Evolutionary conservation across 2,113 vertebrate species (phyloP), one percentile per base, ranked within the genome.

Genomic region (Uria aalge): DNA sequence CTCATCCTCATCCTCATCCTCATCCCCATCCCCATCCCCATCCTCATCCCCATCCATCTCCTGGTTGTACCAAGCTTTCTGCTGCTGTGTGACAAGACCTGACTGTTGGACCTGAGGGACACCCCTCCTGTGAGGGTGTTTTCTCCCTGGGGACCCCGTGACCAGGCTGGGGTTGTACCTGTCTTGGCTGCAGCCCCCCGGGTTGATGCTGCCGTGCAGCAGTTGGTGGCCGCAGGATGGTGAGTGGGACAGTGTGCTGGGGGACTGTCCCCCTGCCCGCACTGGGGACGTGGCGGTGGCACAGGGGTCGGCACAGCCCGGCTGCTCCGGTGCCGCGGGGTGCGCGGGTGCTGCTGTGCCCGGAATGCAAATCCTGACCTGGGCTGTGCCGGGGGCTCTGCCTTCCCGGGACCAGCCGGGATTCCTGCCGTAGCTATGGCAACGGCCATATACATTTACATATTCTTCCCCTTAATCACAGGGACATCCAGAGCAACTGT

Each of bases 381-480:
- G 11, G 87, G 94, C 67, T 89, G 84, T 87, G 87, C 60, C 1
- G 2, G 91, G 88, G 89, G 79, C 96, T 76, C 83, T 86, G 69
- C 97, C 97, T 97, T 96, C 74, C 93, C 80, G 82, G 94, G 90
- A 83, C 45, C 78, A 77, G 15, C 57, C 62, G 20, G 11, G 75
- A 94, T 19, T 95, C 96, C 92, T 86, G 76, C 9, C 2, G 96
- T 98, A 59, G 47, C 92, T 92, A 98, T 97, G 96, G 96, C 97
- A 98, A 98, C 96, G 1, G 53, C n/a, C 17, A 13, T 91, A 91
- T 73, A 75, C 20, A 20, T 95, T 94, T 92, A 88, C 91, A 94
- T 91, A 87, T 90, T 94, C 90, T 92, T 89, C 90, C 92, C 27
- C 48, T 75, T 88, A 95, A 97, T 96, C 94, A 95, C 92, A 63